phyloP scores from a whole-genome alignment of 2,888 invertebrate species.

The Argyresthia albistria region DNA sequence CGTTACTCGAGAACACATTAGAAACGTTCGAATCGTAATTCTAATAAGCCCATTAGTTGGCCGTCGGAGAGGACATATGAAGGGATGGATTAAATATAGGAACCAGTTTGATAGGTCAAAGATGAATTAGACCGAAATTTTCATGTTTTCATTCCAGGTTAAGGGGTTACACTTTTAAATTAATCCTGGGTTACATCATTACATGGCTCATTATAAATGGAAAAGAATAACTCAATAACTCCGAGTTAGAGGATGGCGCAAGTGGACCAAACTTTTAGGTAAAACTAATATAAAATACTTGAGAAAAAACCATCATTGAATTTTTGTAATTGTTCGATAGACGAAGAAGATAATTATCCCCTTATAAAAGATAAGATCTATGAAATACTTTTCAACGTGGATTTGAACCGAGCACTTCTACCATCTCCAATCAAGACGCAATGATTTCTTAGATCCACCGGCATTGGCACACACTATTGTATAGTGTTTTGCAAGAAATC shows the following conservation, averaged over 20 bases:
- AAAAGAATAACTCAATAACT: background rate
- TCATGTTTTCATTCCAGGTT: background rate
- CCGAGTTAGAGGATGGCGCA: background rate
- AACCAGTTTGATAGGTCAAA: background rate
- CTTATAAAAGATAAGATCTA: too few species aligned
- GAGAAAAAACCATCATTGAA: background rate
- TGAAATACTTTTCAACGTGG: background rate
- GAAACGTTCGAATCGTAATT: constrained; percentile 10
- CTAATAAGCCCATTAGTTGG: constrained; percentile 11
- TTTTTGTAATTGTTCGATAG: background rate
- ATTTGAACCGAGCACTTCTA: too few species aligned
- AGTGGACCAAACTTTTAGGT: too few species aligned
- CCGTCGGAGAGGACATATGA: constrained; percentile 1
- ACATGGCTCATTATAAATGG: background rate
- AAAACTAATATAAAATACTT: background rate
- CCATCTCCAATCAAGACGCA: too few species aligned
- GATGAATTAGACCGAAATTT: background rate
- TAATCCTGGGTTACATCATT: background rate
- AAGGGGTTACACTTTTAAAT: background rate
- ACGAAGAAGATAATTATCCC: too few species aligned
- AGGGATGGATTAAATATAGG: background rate
- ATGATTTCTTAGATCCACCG: background rate
- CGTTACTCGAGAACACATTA: constrained; percentile 8
- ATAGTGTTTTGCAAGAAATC: constrained; percentile 30
- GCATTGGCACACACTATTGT: background rate